These are phyloP conservation scores for Sesia apiformis DNA, from an alignment of 2,888 invertebrate species.

Conservation along the genomic window DNA sequence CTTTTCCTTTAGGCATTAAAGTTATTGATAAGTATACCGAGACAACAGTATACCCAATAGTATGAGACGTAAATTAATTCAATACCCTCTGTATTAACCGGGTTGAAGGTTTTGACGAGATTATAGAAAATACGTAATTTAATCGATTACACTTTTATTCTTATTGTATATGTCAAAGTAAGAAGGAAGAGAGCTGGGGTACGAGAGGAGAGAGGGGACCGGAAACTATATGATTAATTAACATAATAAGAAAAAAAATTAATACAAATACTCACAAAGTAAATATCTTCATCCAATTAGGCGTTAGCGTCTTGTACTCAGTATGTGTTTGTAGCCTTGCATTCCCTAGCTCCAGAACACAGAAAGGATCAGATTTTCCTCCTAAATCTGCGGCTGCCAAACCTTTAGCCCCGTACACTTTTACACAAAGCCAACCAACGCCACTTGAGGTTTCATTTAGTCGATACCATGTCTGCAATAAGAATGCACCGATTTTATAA, in stretches of 20 bases:
- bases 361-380: slow-evolving; percentile 99
- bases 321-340: slow-evolving; percentile 97
- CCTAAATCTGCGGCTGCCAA: slow-evolving; percentile 96
- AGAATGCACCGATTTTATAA: not conserved
- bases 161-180: not conserved
- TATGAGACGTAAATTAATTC: no score
- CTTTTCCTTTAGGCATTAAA: no score
- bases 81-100: no score
- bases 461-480: slow-evolving; percentile 75
- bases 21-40: no score
- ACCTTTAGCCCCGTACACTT: slow-evolving; percentile 89
- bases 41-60: no score
- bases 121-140: no score
- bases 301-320: slow-evolving; percentile 96
- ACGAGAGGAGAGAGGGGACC: no score
- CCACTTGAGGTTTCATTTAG: slow-evolving; percentile 76
- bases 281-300: slow-evolving; percentile 99
- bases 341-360: slow-evolving; percentile 96
- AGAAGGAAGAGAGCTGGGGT: no score
- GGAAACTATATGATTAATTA: no score
- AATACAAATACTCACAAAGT: slow-evolving; percentile 84
- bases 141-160: no score
- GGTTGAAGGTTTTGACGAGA: no score
- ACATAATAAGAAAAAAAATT: not conserved
- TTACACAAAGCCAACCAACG: slow-evolving; percentile 95